Evolutionary conservation across 2,113 vertebrate species (phyloP), one percentile per base, ranked within the genome.

Genomic region (Panurus biarmicus): DNA sequence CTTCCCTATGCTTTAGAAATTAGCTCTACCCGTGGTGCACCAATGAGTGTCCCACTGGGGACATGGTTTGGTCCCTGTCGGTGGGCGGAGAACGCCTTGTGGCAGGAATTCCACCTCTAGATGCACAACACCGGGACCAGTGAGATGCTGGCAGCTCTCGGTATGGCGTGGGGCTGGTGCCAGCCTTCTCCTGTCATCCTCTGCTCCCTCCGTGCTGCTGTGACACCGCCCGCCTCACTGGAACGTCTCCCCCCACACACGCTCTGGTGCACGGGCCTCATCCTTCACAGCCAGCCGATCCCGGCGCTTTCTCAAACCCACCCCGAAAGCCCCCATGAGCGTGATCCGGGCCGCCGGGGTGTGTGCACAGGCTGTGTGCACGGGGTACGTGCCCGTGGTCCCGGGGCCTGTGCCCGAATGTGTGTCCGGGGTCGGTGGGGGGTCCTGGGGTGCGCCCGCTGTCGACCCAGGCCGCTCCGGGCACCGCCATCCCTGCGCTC

Each of bases 371-470:
- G 36, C 22, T 60, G 20, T 42, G 38, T 33, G 57, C 38, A 44
- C 7, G 6, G 26, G 6, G 12, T 36, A 10, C 11, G 23, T 29
- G 17, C 18, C 36, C 45, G 11, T 10, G 12, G n/a, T 48, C 12
- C 18, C 8, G 6, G 28, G 40, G 11, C 12, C 12, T 10, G 19
- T 23, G 60, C 42, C 50, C 50, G 15, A 33, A 53, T 36, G 50
- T 33, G 14, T 23, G 33, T 28, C 54, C 10, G 26, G 53, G 29
- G 17, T 11, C 26, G 33, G 53, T 10, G 9, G 3, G 22, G 16
- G 1, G 4, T 10, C 4, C 9, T 4, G 72, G 7, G 11, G 9
- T 1, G 25, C 7, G 5, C 14, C 18, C 14, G 12, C 21, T 5
- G 17, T 10, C 11, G 14, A 17, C 17, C 17, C 54, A 19, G 20